Conservation (phyloP, 2,888 invertebrate species). For the Tortrix viridana region DNA sequence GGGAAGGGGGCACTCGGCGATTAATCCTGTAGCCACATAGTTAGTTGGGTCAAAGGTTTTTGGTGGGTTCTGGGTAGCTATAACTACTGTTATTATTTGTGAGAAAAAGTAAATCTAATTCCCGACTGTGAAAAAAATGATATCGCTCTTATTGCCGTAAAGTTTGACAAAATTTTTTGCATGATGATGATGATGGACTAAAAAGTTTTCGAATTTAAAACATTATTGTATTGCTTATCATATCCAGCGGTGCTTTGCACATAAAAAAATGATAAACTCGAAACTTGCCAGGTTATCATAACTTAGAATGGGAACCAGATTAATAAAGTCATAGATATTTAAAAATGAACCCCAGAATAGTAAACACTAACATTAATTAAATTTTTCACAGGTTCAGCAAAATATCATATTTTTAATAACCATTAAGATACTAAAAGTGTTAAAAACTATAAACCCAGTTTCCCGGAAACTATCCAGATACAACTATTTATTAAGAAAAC, state of each 20-base stretch:
- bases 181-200: too few relatives aligned
- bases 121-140: too few relatives aligned
- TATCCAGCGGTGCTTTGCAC: too few relatives aligned
- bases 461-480: conserved; percentile 31
- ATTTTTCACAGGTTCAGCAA: neutral
- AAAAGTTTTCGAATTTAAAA: too few relatives aligned
- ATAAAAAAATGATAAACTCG: too few relatives aligned
- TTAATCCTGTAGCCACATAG: conserved; percentile 33
- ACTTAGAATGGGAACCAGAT: too few relatives aligned
- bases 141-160: too few relatives aligned
- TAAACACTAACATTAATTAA: neutral
- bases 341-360: neutral
- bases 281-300: too few relatives aligned
- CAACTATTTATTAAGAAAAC: conserved; percentile 50
- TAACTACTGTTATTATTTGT: conserved; percentile 19
- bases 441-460: conserved; percentile 22
- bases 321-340: too few relatives aligned
- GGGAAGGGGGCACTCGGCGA: conserved; percentile 18
- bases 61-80: conserved; percentile 5
- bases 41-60: conserved; percentile 32
- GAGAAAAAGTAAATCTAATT: neutral
- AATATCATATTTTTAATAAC: neutral
- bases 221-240: too few relatives aligned
- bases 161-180: too few relatives aligned
- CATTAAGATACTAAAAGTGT: conserved; percentile 15